Conservation (phyloP, 2,113 vertebrate species). For the Erpornis zantholeuca region DNA sequence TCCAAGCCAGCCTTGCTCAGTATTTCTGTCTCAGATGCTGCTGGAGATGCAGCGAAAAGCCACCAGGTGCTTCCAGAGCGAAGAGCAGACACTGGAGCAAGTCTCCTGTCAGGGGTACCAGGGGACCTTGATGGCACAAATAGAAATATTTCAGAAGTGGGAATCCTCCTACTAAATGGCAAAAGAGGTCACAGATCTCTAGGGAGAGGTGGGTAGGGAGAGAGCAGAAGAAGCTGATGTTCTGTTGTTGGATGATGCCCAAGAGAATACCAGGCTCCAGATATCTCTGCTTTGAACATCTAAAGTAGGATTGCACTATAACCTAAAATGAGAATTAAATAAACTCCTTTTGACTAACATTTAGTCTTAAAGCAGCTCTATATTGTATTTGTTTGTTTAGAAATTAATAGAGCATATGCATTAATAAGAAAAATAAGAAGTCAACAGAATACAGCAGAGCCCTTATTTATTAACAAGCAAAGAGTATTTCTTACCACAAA, state of each 20-base stretch:
- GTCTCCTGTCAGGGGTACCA: not conserved
- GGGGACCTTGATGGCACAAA: not conserved
- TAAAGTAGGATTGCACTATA: not conserved
- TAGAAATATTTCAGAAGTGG: not conserved
- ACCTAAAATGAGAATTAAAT: not conserved
- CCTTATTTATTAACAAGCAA: not conserved
- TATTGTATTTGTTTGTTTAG: not conserved
- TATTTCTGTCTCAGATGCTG: not conserved
- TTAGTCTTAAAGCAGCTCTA: not conserved
- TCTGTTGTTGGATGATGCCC: not conserved
- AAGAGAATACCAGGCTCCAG: not conserved
- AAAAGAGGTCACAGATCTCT: not conserved
- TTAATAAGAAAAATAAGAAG: not conserved
- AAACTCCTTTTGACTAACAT: not conserved
- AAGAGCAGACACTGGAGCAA: not conserved
- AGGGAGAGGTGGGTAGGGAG: not conserved
- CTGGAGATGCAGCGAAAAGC: not conserved
- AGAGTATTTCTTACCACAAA: not conserved
- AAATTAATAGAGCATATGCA: not conserved
- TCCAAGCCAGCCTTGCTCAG: not conserved
- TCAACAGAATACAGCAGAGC: not conserved
- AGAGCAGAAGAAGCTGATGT: not conserved
- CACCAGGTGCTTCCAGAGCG: not conserved
- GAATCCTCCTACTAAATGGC: not conserved
- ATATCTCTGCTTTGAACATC: not conserved